Percentiles rank a stretch among this genome's conserved stretches.
Conservation (phyloP, 2,113 vertebrate genomes). For the Osmerus mordax region DNA sequence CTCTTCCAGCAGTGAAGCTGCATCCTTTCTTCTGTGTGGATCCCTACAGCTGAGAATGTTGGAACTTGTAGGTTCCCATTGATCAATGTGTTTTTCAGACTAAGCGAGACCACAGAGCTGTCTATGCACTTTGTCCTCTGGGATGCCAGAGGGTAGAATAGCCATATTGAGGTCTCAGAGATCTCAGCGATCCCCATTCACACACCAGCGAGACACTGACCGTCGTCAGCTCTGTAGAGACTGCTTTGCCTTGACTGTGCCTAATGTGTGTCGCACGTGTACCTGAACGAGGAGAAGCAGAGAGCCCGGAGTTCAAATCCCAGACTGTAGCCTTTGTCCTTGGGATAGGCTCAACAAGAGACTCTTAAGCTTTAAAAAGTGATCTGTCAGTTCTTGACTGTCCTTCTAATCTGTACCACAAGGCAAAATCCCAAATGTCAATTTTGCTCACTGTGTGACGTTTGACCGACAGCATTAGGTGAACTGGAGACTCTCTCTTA, state of each 20-base stretch:
- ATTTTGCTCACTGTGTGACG: slow-evolving; percentile 53
- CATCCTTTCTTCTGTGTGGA: slow-evolving; percentile 40
- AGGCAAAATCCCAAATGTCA: slow-evolving; percentile 14
- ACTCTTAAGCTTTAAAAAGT: slow-evolving; percentile 26
- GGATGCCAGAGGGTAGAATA: slow-evolving; percentile 71
- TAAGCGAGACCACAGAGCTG: slow-evolving; percentile 59
- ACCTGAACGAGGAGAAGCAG: slow-evolving; percentile 12
- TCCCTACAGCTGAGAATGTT: slow-evolving; percentile 60
- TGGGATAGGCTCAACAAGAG: slow-evolving; percentile 18
- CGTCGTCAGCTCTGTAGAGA: slow-evolving; percentile 47
- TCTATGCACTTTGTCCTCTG: slow-evolving; percentile 81
- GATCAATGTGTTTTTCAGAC: slow-evolving; percentile 60
- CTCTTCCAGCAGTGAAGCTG: slow-evolving; percentile 36
- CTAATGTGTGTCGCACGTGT: slow-evolving; percentile 44
- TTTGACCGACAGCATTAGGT: slow-evolving; percentile 18
- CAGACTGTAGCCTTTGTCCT: not conserved
- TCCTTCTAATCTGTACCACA: not conserved
- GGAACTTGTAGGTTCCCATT: slow-evolving; percentile 51
- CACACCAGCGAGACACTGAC: slow-evolving; percentile 70
- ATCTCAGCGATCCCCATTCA: slow-evolving; percentile 62
- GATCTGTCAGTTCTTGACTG: not conserved
- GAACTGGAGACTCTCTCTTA: slow-evolving; percentile 40
- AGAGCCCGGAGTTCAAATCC: slow-evolving; percentile 16
- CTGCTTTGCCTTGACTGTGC: slow-evolving; percentile 37
- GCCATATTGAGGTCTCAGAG: slow-evolving; percentile 76